A percentile compares a stretch with the other conserved stretches of the same genome.
phyloP scores from a whole-genome alignment of 1,140 invertebrate genomes.

The Drosophila insularis region DNA sequence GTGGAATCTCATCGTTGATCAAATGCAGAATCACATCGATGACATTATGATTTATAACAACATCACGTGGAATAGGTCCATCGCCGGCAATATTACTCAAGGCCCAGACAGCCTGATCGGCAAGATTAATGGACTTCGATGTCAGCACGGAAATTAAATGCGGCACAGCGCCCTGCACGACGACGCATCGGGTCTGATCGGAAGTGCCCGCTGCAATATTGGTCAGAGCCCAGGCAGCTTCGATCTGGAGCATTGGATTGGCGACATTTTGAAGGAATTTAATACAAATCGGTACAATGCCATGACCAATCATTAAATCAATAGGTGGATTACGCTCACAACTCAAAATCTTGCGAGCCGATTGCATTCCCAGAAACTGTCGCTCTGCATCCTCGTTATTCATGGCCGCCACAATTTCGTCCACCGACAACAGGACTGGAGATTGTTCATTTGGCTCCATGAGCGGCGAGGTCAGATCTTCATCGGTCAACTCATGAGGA shows the following conservation, averaged over 20 bases:
- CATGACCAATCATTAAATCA: slow-evolving; percentile 92
- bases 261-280: slow-evolving; percentile 88
- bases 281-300: slow-evolving; percentile 93
- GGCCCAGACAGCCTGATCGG: slow-evolving; percentile 99
- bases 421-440: slow-evolving; percentile 83
- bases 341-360: slow-evolving; percentile 94
- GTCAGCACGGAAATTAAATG: slow-evolving; percentile 90
- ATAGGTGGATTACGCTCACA: slow-evolving; percentile 97
- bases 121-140: slow-evolving; percentile 89
- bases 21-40: slow-evolving; percentile 87
- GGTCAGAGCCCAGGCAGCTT: slow-evolving; percentile 98
- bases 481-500: too few relatives aligned
- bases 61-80: slow-evolving; percentile 89
- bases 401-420: slow-evolving; percentile 87
- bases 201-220: slow-evolving; percentile 98
- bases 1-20: slow-evolving; percentile 85
- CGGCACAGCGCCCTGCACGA: slow-evolving; percentile 94
- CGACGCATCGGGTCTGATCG: slow-evolving; percentile 93
- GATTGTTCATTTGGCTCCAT: slow-evolving; percentile 84
- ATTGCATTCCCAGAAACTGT: slow-evolving; percentile 88
- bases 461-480: slow-evolving; percentile 84
- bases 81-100: slow-evolving; percentile 98
- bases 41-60: slow-evolving; percentile 87
- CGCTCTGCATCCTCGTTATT: slow-evolving; percentile 85
- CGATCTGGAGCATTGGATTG: slow-evolving; percentile 95